Percentiles rank a stretch among this genome's conserved stretches.
Conservation (phyloP, 2,797 vertebrate genomes). For the Pygocentrus nattereri region DNA sequence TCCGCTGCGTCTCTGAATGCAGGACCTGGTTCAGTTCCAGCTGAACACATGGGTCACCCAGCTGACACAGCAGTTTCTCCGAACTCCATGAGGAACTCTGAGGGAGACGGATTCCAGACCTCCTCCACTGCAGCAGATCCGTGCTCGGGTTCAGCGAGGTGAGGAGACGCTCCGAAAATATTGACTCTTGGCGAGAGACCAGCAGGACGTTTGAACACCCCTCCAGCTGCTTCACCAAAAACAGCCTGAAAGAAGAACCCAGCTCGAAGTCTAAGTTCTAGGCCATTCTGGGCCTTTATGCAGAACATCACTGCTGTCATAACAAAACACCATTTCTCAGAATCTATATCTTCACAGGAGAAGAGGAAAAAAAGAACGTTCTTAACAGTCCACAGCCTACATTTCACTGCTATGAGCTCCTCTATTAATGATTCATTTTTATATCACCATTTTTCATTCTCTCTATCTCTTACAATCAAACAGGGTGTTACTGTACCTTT, state of each 20-base stretch:
- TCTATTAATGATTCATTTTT: too few relatives aligned
- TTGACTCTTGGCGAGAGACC: conserved; percentile 18
- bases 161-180: conserved; percentile 36
- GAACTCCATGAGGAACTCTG: background rate
- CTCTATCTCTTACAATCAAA: too few relatives aligned
- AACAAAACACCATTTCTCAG: background rate
- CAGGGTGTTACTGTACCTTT: too few relatives aligned
- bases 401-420: too few relatives aligned
- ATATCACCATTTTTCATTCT: too few relatives aligned
- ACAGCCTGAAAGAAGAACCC: background rate
- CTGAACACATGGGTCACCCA: background rate
- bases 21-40: background rate
- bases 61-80: background rate
- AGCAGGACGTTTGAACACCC: conserved; percentile 1
- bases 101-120: background rate
- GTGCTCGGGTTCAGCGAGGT: conserved; percentile 4
- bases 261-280: background rate
- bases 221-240: background rate
- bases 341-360: too few relatives aligned
- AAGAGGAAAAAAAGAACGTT: background rate
- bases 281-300: background rate
- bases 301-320: background rate
- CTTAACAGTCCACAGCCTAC: too few relatives aligned
- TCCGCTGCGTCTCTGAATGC: background rate
- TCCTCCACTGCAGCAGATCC: background rate